These are phyloP conservation scores for Enteromius paludinosus DNA, from an alignment of 2,797 vertebrate genomes.

Conservation along the genomic window DNA sequence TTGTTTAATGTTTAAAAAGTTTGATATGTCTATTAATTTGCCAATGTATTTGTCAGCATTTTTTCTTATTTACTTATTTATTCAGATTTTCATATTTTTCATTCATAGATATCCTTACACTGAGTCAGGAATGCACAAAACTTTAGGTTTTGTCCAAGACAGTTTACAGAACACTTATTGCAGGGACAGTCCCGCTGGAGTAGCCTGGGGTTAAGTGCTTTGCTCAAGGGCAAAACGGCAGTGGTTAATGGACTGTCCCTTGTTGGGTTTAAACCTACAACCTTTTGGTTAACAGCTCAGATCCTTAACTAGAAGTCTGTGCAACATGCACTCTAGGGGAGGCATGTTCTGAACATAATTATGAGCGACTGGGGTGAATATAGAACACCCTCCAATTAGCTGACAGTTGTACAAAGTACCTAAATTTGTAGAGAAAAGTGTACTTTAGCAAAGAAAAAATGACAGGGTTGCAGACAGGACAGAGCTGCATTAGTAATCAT, in stretches of 20 bases:
- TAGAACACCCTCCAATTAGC: conserved; percentile 23
- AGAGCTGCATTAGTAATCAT: conserved; percentile 67
- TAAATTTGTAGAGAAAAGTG: conserved; percentile 53
- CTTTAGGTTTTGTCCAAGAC: neutral
- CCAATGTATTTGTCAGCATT: too few relatives aligned
- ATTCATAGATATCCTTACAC: neutral
- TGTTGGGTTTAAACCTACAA: conserved; percentile 11
- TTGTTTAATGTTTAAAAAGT: too few relatives aligned
- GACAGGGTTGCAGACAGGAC: conserved; percentile 32
- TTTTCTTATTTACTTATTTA: neutral
- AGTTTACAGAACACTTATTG: conserved; percentile 9
- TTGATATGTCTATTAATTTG: neutral
- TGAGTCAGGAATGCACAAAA: neutral
- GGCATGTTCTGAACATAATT: neutral
- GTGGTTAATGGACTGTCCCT: conserved; percentile 6
- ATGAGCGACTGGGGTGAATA: conserved; percentile 2
- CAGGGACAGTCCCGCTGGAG: neutral
- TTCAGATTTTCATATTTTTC: neutral
- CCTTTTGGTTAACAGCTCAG: conserved; percentile 20
- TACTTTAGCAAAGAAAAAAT: conserved; percentile 30
- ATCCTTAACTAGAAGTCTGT: conserved; percentile 18
- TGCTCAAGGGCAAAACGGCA: conserved; percentile 17
- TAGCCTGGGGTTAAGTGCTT: conserved; percentile 30
- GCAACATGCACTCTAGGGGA: neutral
- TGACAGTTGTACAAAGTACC: conserved; percentile 14